Conservation (phyloP, 2,113 vertebrate species). For the Catharus bicknelli region DNA sequence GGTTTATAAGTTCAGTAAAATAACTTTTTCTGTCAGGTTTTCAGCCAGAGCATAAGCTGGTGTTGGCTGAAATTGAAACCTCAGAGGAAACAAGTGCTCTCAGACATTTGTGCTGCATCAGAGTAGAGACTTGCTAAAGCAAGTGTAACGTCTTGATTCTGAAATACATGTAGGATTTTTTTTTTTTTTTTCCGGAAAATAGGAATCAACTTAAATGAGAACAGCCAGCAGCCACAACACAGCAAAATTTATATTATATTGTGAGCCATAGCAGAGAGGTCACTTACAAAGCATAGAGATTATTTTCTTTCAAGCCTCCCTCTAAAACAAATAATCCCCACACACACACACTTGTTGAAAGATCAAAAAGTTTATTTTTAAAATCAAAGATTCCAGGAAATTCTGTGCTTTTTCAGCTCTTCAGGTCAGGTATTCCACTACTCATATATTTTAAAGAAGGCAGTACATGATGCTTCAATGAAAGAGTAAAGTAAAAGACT, state of each 20-base stretch:
- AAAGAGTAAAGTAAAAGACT: not conserved
- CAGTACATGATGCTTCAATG: not conserved
- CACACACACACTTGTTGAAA: not conserved
- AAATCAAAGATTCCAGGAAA: not conserved
- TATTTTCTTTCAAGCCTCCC: not conserved
- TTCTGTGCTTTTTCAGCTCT: not conserved
- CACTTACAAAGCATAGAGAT: not conserved
- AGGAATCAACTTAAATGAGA: not conserved
- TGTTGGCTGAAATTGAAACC: not conserved
- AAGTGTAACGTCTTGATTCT: not conserved
- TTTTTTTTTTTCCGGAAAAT: no score
- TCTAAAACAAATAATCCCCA: not conserved
- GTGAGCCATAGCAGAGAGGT: not conserved
- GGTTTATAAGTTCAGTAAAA: not conserved
- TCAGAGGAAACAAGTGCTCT: not conserved
- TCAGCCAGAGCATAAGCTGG: not conserved
- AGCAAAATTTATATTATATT: not conserved
- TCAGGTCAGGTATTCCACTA: not conserved
- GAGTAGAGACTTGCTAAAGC: not conserved
- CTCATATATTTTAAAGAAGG: not conserved
- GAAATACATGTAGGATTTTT: not conserved
- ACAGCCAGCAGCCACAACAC: not conserved
- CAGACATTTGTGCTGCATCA: not conserved
- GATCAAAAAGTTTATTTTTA: not conserved
- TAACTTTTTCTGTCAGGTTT: not conserved